Conservation (phyloP, 2,797 vertebrate species). For the Euthynnus affinis region DNA sequence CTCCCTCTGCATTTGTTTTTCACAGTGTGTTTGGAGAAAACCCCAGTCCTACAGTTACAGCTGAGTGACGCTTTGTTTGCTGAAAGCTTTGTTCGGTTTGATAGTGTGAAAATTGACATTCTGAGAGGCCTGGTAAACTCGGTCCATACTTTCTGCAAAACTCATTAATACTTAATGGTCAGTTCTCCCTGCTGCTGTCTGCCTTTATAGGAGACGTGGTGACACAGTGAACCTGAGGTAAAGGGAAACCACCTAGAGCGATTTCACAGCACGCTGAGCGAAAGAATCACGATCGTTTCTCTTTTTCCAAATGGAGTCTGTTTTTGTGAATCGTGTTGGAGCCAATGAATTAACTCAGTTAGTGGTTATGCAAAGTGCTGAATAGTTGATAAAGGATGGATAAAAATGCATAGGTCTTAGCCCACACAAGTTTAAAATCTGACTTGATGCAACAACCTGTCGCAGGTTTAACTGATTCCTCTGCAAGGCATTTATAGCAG, state of each 20-base stretch:
- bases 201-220: slow-evolving; percentile 9
- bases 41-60: not conserved
- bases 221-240: not conserved
- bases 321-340: slow-evolving; percentile 12
- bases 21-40: not conserved
- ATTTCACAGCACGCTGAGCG: slow-evolving; percentile 20
- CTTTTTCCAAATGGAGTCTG: slow-evolving; percentile 13
- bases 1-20: slow-evolving; percentile 31
- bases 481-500: not conserved
- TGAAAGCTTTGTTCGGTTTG: slow-evolving; percentile 46
- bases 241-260: slow-evolving; percentile 31
- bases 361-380: not conserved
- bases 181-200: slow-evolving; percentile 7
- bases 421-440: not conserved
- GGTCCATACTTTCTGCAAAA: slow-evolving; percentile 16
- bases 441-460: not conserved
- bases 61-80: slow-evolving; percentile 37
- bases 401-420: not conserved
- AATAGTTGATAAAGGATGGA: not conserved
- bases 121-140: slow-evolving; percentile 38
- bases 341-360: not conserved
- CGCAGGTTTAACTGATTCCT: not conserved
- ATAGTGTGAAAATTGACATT: slow-evolving; percentile 42
- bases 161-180: slow-evolving; percentile 46
- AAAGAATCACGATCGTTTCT: slow-evolving; percentile 33